Base-by-base conservation (phyloP, 1,140 invertebrate species). In the Hyles vespertilio region DNA sequence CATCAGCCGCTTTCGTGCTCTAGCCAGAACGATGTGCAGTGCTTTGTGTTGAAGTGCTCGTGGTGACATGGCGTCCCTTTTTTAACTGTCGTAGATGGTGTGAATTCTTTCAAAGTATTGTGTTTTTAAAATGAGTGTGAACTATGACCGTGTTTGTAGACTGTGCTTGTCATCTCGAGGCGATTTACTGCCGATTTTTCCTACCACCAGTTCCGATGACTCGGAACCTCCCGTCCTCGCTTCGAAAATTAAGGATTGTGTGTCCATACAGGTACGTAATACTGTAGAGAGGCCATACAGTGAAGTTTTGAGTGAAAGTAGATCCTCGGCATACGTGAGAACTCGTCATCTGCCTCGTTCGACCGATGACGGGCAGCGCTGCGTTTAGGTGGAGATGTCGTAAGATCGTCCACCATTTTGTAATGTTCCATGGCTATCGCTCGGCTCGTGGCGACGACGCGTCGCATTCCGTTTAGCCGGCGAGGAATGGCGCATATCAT, bases 251-350 rank as follows among this genome's bases (percentile, higher is more conserved):
- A 88, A 90, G 71, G 89, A 89, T 69, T 93, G 91, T 69, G 86
- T 93, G 63, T 91, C 91, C 53, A 90, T 93, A 58, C 87, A 93
- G 91, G 92, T 92, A 81, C 55, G 90, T 89, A 83, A 71, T 72
- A 49, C 65, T 57, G 65, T 68, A 72, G 80, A 77, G 77, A 80
- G 68, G 65, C 65, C 56, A 70, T 65, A 69, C 59, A 72, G 62
- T 66, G 65, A 61, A 72, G 81, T 81, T 85, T 81, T 78, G 59
- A 86, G 86, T 89, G 86, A 89, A 89, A 89, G 86, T 87, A 85
- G 80, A 84, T 79, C 77, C 80, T 86, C 61, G 77, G 80, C 79
- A 75, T 81, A 82, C 69, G 77, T 84, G 84, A 89, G 83, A 87
- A 86, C 86, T 87, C 80, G 84, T 89, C 86, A 86, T 87, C 85